Base-by-base conservation (phyloP, 2,113 vertebrate genomes). In the Indicator maculatus region DNA sequence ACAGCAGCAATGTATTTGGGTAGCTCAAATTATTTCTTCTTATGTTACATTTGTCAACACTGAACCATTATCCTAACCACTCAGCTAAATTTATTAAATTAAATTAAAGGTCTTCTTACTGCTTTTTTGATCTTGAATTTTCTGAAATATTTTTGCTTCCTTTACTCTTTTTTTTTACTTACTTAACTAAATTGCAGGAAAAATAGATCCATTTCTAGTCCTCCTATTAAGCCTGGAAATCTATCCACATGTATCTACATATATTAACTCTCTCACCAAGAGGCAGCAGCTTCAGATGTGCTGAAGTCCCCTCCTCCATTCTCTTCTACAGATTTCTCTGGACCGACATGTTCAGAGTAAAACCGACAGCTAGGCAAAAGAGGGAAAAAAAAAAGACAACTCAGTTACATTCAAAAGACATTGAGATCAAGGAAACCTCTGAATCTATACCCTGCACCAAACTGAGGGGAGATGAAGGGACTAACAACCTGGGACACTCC, bases 1-100 rank as follows among this genome's bases (percentile, higher is more conserved):
- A 88, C 91, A 86, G 80, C 61, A 86, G 39, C 19, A 4, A 64
- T 65, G 53, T 88, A 90, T 90, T 83, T 93, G 38, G 13, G 41
- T 89, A 60, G 38, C 58, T 83, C 50, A 83, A 70, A 89, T 91
- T 91, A 91, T 81, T 90, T n/a, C 56, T 80, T 83, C 64, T 88
- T 44, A 58, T 28, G 16, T 83, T 89, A 60, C 56, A 44, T 94
- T 95, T 95, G 56, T 89, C 89, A 91, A 77, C 44, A 50, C 14
- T 56, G 76, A 93, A 53, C 11, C 16, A 66, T 89, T 81, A 71
- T 47, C 52, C 39, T 85, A 52, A 80, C 16, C n/a, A 47, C 63
- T 83, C 45, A 71, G 44, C 21, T 60, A 79, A 80, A 80, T 91
- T 79, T 88, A 41, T 47, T 56, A 88, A 63, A 33, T 93, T 79